Conservation (phyloP, 2,888 invertebrate species). For the Nomada lathburiana region DNA sequence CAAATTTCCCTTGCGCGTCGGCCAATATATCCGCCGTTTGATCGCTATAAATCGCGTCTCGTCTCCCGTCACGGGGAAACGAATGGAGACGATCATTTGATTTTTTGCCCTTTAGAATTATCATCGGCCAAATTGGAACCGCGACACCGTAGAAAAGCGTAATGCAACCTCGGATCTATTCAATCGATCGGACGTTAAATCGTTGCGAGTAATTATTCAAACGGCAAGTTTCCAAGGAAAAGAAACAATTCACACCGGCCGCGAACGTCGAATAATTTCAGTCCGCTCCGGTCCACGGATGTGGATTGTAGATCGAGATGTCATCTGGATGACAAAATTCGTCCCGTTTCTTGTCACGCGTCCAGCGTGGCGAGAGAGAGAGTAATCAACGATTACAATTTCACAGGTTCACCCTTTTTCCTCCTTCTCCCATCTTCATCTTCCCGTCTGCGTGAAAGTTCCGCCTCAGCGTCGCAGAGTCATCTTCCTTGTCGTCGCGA, state of each 20-base stretch:
- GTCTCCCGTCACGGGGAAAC: background rate
- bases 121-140: too few species aligned
- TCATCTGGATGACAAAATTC: too few species aligned
- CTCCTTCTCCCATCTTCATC: background rate
- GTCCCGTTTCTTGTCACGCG: background rate
- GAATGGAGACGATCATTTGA: background rate
- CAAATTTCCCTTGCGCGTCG: background rate
- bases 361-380: background rate
- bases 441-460: constrained; percentile 6
- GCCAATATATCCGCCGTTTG: constrained; percentile 6
- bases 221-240: background rate
- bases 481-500: constrained; percentile 44
- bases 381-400: constrained; percentile 31
- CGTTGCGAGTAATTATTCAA: constrained; percentile 23
- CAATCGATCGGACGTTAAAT: background rate
- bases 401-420: constrained; percentile 17
- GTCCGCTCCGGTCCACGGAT: background rate
- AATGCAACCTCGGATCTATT: too few species aligned
- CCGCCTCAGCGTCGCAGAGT: constrained; percentile 13
- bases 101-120: background rate
- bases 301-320: too few species aligned
- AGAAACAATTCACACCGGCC: too few species aligned
- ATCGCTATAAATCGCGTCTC: constrained; percentile 1
- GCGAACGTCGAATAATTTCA: background rate
- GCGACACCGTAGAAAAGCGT: too few species aligned